Evolutionary conservation across 2,888 invertebrate genomes (phyloP), one percentile per base, ranked within the genome.

Genomic region (Melinaea marsaeus): DNA sequence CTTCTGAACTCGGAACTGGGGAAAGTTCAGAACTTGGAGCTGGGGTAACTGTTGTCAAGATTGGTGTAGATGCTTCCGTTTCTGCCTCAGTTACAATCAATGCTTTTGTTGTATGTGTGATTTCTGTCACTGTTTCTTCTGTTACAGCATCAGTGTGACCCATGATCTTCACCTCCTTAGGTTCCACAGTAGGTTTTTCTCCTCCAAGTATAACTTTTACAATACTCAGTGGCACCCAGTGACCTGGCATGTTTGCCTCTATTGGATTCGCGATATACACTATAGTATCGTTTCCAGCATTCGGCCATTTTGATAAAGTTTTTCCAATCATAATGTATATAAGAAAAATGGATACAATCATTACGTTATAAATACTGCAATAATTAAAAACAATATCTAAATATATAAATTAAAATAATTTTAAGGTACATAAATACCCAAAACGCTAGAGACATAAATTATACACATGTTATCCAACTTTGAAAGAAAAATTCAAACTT

Each of bases 141-240:
- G 58, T 45, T 13, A 35, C 45, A n/a, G 69, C 54, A 59, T 66
- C 61, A 7, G 57, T 45, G 37, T 63, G 65, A 32, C 45, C 55
- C 56, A 62, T 55, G 35, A 62, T 67, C 55, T 62, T 61, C n/a
- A 57, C 33, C 37, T 7, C 37, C 7, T 4, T 37, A 2, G 7
- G 37, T 56, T 47, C 34, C 9, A 55, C 37, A n/a, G 61, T 67
- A 7, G 72, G 37, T 37, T 37, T 68, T 1, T 72, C 68, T 3
- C 75, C 74, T 37, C 70, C 73, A 2, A 81, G 69, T n/a, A 79
- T 79, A 1, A 72, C 68, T 69, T 84, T 86, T 4, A 85, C 64
- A 3, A 86, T 73, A 66, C 84, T 85, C 2, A 79, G 61, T 0
- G 85, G 85, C 46, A 86, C 72, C 84, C 85, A 86, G 60, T 86